Evolutionary conservation across 2,888 invertebrate genomes (phyloP), one percentile per base, ranked within the genome.

Genomic region (Drosophila leonis): DNA sequence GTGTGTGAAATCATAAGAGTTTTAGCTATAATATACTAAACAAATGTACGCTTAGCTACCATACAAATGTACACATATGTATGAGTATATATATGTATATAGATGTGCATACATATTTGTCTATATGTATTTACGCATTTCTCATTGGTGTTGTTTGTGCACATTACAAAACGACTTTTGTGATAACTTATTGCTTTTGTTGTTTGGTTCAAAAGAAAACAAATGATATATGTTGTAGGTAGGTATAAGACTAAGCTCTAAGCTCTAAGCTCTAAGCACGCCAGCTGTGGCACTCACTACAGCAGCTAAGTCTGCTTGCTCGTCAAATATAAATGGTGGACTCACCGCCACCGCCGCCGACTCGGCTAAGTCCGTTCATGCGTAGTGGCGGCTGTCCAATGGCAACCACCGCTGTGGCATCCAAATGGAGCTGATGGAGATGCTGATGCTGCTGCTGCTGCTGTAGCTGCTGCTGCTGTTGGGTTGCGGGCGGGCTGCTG

Each of bases 281-380:
- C 60, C 63, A 24, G 44, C 24, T 49, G 35, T 20, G 48, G 51
- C 24, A 15, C 66, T 59, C 24, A 24, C 24, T 24, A 15, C 37
- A 37, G 37, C 37, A 39, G 15, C 37, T 39, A 39, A 5, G 46
- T 35, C 24, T 64, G 60, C 52, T 44, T 4, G 44, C 44, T 24
- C 61, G 54, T 88, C 79, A 89, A 65, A 91, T 90, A 83, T 90
- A 87, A 79, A 93, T 90, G 85, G 92, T 91, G 86, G 93, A 93
- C 93, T 93, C 92, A 93, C 93, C 93, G 91, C 92, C 93, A 93
- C 94, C 93, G 92, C 94, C 94, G 80, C 84, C 88, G 73, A 86
- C 79, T 61, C 88, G 85, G 80, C 90, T 91, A 59, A 91, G 79
- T 82, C 91, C 91, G 93, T 94, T 94, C 93, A 93, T 91, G 87